phyloP scores from a whole-genome alignment of 1,140 invertebrate genomes.

The Helicoverpa armigera region DNA sequence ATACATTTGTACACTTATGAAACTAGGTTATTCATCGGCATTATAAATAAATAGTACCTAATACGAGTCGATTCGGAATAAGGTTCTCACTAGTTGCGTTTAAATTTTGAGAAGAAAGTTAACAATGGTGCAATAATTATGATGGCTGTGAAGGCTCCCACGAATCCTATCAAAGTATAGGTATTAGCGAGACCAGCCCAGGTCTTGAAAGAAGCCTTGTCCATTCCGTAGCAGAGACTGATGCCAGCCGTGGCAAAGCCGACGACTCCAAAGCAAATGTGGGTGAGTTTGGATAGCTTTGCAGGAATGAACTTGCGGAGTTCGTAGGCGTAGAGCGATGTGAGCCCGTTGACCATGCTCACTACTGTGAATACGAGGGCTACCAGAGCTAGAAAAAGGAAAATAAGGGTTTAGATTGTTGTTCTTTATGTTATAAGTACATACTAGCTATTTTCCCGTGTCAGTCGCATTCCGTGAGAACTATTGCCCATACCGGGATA shows the following conservation, averaged over 20 bases:
- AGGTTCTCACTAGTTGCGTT: neutral
- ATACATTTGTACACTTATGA: neutral
- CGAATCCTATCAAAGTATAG: conserved; percentile 58
- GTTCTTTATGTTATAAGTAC: too few species aligned
- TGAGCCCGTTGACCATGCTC: conserved; percentile 68
- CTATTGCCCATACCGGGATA: too few species aligned
- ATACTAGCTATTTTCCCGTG: too few species aligned
- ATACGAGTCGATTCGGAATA: too few species aligned
- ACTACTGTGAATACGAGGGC: conserved; percentile 69
- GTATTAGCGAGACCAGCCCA: conserved; percentile 53
- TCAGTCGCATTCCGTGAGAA: too few species aligned
- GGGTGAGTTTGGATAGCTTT: conserved; percentile 68
- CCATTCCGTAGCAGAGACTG: conserved; percentile 66
- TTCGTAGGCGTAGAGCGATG: conserved; percentile 72
- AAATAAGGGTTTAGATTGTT: neutral
- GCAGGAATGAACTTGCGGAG: conserved; percentile 61
- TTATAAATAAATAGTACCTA: neutral
- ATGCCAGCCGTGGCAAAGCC: conserved; percentile 59
- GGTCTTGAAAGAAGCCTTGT: conserved; percentile 62
- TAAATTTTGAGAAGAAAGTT: conserved; percentile 58
- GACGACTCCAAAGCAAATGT: conserved; percentile 71
- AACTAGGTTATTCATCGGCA: neutral
- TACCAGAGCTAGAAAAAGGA: conserved; percentile 41
- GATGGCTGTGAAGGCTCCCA: conserved; percentile 59
- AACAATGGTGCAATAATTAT: conserved; percentile 63